Evolutionary conservation across 2,888 invertebrate genomes (phyloP), one percentile per base, ranked within the genome.

Genomic region (Sphecodes monilicornis): DNA sequence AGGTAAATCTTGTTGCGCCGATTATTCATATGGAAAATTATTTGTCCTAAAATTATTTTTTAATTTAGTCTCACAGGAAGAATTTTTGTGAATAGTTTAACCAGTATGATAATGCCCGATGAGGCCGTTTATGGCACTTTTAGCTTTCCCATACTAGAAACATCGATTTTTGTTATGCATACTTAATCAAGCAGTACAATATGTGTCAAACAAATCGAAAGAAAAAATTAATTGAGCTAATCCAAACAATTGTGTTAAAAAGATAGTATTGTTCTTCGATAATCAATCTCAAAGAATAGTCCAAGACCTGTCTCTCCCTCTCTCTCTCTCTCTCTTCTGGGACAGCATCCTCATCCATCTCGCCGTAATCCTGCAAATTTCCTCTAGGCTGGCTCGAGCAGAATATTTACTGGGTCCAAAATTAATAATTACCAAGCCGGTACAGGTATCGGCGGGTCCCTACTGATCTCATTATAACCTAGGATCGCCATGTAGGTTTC

Each of bases 401-500:
- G 90, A 91, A 92, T 93, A 93, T 93, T 93, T 92, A 92, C 91
- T 92, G 90, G 90, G 92, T 92, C 92, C 92, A 92, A 91, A 93
- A 93, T 93, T 93, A 93, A 93, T 93, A 93, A 93, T 93, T 93
- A 93, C 92, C 91, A 82, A 90, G 92, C 91, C 92, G 90, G 86
- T 83, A 87, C 82, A 89, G 89, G 76, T 91, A 92, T 92, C 90
- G 90, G 90, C 87, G 80, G 84, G 84, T 80, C 86, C 90, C 88
- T 29, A 91, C 91, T 91, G 89, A 92, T 92, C 92, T 92, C 90
- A 91, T 92, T 91, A 92, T 91, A 91, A 92, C 87, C 90, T 90
- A 89, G 86, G 85, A 91, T 89, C 87, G 89, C 84, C 82, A 71
- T 76, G 73, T 70, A 77, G 73, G 68, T 78, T 74, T 80, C 84